Base-by-base conservation (phyloP, 2,113 vertebrate genomes). In the Chaetodon auriga region DNA sequence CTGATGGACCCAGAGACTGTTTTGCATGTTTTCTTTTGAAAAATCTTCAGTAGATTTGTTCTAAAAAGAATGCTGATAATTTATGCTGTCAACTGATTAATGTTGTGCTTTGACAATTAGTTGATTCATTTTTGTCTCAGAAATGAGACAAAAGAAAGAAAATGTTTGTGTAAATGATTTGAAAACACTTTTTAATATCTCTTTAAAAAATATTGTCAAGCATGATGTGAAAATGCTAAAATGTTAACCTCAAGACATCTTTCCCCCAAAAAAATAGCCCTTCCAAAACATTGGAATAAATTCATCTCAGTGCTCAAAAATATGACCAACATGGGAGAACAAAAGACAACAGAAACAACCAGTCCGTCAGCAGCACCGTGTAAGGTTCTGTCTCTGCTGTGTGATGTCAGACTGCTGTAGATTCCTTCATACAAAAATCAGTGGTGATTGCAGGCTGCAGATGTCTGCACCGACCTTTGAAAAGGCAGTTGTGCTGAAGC, bases 391-490 rank as follows among this genome's bases (percentile, higher is more conserved):
- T 60, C 49, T 41, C 57, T 38, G 9, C 16, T 70, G 58, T 12
- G 5, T 0, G 36, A 57, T 46, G 51, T 83, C 54, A 30, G 6
- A 35, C 14, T 38, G 66, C 57, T 7, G 10, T 57, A 75, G 10
- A 38, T 48, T 57, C 48, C 14, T 30, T 62, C 48, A 35, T 38
- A 6, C 43, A 1, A 60, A 16, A 25, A n/a, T 66, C 73, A 55
- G 70, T 61, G 18, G 7, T 43, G 46, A 58, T 9, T 51, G 38
- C 75, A 58, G 55, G 49, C 79, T 80, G 79, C 77, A 78, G 78
- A 82, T 79, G 62, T 85, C 68, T 70, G 49, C 53, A 13, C 13
- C 62, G 81, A 84, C 71, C 41, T 88, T 23, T 80, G 82, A 84
- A 75, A 15, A 76, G 54, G 63, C 55, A 76, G 25, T 63, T 49